Evolutionary conservation across 2,113 vertebrate genomes (phyloP).

Genomic region (Electrona antarctica): DNA sequence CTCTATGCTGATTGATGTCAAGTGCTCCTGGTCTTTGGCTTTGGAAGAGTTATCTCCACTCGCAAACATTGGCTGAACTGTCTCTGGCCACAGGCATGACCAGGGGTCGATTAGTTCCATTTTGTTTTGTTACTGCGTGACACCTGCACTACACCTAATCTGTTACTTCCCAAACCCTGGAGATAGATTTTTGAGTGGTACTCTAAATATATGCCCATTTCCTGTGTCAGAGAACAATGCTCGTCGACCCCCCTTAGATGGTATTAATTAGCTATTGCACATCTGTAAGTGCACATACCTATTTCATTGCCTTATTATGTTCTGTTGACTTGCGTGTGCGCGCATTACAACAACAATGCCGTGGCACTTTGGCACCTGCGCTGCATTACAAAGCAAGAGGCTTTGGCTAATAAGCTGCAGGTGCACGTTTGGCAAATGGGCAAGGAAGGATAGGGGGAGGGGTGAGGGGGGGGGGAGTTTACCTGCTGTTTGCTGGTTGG

Average conservation of each 20-base stretch:
- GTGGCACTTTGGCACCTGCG: slow-evolving; percentile 84
- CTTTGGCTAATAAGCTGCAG: slow-evolving; percentile 87
- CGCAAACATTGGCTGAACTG: no score
- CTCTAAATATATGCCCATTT: slow-evolving; percentile 17
- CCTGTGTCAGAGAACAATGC: slow-evolving; percentile 44
- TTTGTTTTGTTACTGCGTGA: no score
- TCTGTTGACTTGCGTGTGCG: slow-evolving; percentile 40
- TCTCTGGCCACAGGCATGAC: no score
- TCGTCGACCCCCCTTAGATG: slow-evolving; percentile 32
- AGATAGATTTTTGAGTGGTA: not conserved
- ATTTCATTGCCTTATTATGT: slow-evolving; percentile 52
- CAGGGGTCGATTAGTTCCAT: no score
- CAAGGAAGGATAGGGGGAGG: slow-evolving; percentile 45
- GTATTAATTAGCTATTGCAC: slow-evolving; percentile 69
- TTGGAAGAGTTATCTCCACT: no score
- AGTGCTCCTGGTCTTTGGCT: no score
- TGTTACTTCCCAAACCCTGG: no score
- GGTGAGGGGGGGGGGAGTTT: slow-evolving; percentile 36
- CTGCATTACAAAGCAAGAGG: slow-evolving; percentile 82
- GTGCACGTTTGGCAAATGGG: slow-evolving; percentile 77
- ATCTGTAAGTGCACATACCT: slow-evolving; percentile 48
- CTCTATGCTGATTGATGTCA: no score
- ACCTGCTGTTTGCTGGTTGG: slow-evolving; percentile 70
- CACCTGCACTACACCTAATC: no score
- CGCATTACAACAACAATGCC: slow-evolving; percentile 53